Conservation (phyloP, 2,888 invertebrate species). For the Lithophane semibrunnea region DNA sequence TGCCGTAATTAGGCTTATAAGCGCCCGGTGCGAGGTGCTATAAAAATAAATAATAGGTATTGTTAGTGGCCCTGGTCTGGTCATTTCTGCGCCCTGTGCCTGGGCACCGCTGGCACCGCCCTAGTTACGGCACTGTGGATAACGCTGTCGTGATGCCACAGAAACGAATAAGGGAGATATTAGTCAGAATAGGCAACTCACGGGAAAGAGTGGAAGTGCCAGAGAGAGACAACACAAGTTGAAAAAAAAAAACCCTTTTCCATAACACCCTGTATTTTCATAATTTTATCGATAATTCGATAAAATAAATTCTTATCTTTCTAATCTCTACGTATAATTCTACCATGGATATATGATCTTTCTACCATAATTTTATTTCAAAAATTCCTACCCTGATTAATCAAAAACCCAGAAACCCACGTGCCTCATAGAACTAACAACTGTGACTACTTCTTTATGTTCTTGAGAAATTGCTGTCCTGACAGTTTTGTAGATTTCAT, state of each 20-base stretch:
- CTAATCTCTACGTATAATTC: not conserved
- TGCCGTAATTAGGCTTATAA: no score
- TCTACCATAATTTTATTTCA: constrained; percentile 4
- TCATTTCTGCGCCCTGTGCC: no score
- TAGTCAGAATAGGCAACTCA: not conserved
- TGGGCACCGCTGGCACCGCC: no score
- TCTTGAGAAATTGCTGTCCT: not conserved
- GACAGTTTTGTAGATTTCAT: not conserved
- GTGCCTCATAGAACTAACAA: not conserved
- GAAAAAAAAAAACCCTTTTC: not conserved
- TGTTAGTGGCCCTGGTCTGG: no score
- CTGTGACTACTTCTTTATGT: not conserved
- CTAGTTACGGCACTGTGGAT: not conserved
- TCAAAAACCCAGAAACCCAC: not conserved
- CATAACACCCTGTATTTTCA: not conserved
- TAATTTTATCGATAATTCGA: no score
- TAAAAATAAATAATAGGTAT: no score
- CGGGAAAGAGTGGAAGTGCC: no score
- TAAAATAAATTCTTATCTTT: not conserved
- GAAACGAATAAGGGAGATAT: not conserved
- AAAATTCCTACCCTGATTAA: not conserved
- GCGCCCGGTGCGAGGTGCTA: no score
- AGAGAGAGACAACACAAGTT: no score
- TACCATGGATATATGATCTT: not conserved
- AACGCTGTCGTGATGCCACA: not conserved